Base-by-base conservation (phyloP, 2,797 vertebrate species). In the Sarcoramphus papa region DNA sequence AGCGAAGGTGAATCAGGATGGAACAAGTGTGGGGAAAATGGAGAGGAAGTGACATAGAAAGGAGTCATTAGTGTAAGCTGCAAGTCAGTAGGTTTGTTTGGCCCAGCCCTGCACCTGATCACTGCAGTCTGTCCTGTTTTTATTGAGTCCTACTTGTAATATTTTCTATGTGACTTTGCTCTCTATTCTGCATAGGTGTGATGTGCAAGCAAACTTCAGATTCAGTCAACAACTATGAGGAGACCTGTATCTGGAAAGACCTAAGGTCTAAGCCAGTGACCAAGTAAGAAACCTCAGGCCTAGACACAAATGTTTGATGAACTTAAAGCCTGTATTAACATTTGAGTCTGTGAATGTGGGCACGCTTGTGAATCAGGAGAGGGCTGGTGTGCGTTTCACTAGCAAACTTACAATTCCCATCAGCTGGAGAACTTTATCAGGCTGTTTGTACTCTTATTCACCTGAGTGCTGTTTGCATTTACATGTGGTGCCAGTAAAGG, bases 21-120 rank as follows among this genome's bases (percentile, higher is more conserved):
- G 19, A 78, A 37, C 0, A 31, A 57, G 0, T 4, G 2, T 3
- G 0, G 0, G 0, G 19, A 70, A 94, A 93, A 78, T 0, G 2
- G 37, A 81, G 40, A 78, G 3, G 10, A 83, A 50, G 18, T 16
- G 6, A 48, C 67, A 76, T 43, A 59, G 43, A 72, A 48, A 60
- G 9, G 7, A 91, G n/a, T 40, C 22, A 50, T 37, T 25, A 48
- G 15, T 2, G 6, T 53, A 88, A 83, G 17, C 56, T 70, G 69
- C 47, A 86, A 74, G 64, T 62, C n/a, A 62, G 15, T 7, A 6
- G 1, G 37, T 70, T 76, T 30, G 37, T 57, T 62, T 50, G 37
- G 47, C 47, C 24, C 23, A 83, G 77, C 13, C 31, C 24, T 24
- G 5, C 56, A 31, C 15, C 20, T 40, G 33, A 72, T 35, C 80